Evolutionary conservation across 2,113 vertebrate species (phyloP).

Genomic region (Atlantisia rogersi): DNA sequence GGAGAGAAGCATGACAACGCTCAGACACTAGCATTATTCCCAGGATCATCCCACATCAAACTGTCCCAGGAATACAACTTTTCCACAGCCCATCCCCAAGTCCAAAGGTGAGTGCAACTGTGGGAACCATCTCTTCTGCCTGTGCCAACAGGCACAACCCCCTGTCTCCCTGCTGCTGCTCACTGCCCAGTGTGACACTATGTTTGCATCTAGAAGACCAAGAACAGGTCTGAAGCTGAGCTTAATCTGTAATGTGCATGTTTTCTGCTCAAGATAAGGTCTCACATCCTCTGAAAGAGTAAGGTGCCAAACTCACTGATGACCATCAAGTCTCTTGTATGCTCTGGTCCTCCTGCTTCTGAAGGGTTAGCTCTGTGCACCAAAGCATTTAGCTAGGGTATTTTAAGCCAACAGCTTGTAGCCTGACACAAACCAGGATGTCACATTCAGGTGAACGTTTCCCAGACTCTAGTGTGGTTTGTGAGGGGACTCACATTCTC

Average conservation of each 20-base stretch:
- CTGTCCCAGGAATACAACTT: not conserved
- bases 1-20: not conserved
- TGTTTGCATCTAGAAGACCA: not conserved
- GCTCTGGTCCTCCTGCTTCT: not conserved
- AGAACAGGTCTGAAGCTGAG: not conserved
- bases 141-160: not conserved
- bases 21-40: not conserved
- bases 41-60: not conserved
- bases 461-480: not conserved
- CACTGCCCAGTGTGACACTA: fast-evolving
- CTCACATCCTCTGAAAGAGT: not conserved
- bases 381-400: not conserved
- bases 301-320: not conserved
- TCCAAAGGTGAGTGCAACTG: not conserved
- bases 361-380: not conserved
- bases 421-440: not conserved
- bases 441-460: not conserved
- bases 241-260: not conserved
- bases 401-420: not conserved
- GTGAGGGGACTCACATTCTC: not conserved
- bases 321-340: not conserved
- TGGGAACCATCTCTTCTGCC: not conserved
- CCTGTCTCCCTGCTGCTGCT: not conserved
- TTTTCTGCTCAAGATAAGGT: not conserved
- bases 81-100: not conserved